A percentile compares a stretch with the other conserved stretches of the same genome.
Conservation (phyloP, 2,113 vertebrate genomes). For the Prolemur simus region DNA sequence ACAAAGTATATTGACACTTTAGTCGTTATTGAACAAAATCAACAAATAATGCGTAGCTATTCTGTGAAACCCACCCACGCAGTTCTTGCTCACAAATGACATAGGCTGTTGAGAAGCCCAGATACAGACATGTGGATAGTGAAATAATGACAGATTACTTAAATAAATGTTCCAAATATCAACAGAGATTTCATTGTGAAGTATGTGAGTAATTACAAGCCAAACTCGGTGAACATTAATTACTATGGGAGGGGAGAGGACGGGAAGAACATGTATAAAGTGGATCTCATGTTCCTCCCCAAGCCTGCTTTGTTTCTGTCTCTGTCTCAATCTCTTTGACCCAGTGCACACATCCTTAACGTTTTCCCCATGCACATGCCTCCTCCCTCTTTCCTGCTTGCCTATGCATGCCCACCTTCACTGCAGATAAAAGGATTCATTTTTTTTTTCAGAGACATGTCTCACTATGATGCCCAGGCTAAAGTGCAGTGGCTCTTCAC, state of each 20-base stretch:
- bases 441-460: too few species aligned
- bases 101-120: not conserved
- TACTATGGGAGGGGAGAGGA: not conserved
- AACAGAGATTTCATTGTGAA: conserved; percentile 10
- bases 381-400: not conserved
- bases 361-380: rapidly evolving
- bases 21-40: conserved; percentile 47
- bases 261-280: not conserved
- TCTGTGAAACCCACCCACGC: conserved; percentile 23
- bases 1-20: conserved; percentile 31
- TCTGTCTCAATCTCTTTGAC: not conserved
- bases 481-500: too few species aligned
- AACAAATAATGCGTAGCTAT: conserved; percentile 30
- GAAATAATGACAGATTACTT: conserved; percentile 12
- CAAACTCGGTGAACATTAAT: not conserved
- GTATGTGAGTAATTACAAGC: not conserved
- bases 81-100: not conserved
- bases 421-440: not conserved
- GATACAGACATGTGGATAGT: not conserved
- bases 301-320: not conserved
- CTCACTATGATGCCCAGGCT: too few species aligned
- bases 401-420: not conserved
- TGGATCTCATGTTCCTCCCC: not conserved
- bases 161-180: not conserved
- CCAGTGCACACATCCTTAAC: not conserved